phyloP scores from a whole-genome alignment of 2,797 vertebrate genomes.

The Phalloptychus januarius region DNA sequence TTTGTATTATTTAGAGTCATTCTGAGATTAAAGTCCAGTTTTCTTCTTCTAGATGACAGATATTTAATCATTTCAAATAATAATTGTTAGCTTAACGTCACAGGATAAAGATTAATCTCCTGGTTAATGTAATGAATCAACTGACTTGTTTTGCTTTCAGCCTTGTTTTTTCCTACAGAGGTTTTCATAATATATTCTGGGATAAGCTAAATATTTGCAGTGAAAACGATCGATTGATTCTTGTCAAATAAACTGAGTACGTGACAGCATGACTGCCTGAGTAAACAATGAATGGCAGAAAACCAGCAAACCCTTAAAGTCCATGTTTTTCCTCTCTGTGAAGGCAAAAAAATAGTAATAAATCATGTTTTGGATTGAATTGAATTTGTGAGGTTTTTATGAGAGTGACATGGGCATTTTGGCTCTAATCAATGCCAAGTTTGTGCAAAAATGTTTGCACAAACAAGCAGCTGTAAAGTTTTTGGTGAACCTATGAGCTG shows the following conservation, averaged over 20 bases:
- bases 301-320: constrained; percentile 6
- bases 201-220: background rate
- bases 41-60: background rate
- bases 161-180: background rate
- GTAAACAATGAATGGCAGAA: constrained; percentile 36
- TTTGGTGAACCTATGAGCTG: constrained; percentile 71
- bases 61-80: background rate
- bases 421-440: constrained; percentile 42
- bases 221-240: background rate
- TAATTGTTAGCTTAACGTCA: background rate
- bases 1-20: too few relatives aligned
- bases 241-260: constrained; percentile 46
- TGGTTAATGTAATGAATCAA: background rate
- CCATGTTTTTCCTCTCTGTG: constrained; percentile 16
- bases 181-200: background rate
- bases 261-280: constrained; percentile 4
- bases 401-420: constrained; percentile 7
- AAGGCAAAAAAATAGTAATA: background rate
- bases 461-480: constrained; percentile 50
- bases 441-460: constrained; percentile 40
- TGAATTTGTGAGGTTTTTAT: background rate
- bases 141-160: background rate
- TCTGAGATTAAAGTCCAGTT: too few relatives aligned
- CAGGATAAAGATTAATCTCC: background rate
- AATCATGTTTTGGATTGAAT: constrained; percentile 12